These are phyloP conservation scores for Metallyticus violacea DNA, from an alignment of 2,888 invertebrate genomes.

Conservation along the genomic window DNA sequence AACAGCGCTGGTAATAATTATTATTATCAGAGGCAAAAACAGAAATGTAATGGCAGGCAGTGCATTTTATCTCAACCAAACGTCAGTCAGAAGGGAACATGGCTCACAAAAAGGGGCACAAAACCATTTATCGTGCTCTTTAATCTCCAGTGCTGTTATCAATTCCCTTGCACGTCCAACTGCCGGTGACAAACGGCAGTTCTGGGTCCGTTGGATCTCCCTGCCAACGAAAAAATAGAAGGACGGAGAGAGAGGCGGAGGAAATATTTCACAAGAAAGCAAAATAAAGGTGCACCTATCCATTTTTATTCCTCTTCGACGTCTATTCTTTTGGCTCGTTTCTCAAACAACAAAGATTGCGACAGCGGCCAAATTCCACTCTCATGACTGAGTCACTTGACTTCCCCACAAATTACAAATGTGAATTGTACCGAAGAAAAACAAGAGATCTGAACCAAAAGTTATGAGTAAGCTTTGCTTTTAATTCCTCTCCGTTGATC, in stretches of 20 bases:
- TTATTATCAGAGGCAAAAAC: background rate
- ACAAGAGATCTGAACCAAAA: too few species aligned
- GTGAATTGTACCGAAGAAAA: too few species aligned
- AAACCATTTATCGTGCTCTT: background rate
- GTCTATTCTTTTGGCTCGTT: background rate
- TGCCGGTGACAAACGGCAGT: background rate
- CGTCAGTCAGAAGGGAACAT: background rate
- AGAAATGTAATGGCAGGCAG: too few species aligned
- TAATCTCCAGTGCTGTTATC: background rate
- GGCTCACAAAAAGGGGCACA: background rate
- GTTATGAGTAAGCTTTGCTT: too few species aligned
- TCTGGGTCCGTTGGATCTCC: background rate
- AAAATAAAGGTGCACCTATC: background rate
- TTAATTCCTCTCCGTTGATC: too few species aligned
- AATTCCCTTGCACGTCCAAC: background rate
- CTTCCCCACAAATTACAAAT: too few species aligned
- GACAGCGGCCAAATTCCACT: too few species aligned
- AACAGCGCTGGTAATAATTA: background rate
- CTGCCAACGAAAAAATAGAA: background rate
- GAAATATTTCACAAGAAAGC: background rate
- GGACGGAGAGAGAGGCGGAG: background rate
- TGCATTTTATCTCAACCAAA: background rate
- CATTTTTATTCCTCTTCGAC: too few species aligned
- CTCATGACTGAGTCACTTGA: too few species aligned
- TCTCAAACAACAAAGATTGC: too few species aligned